Conservation (phyloP, 1,140 invertebrate genomes). For the Acyrthosiphon pisum region DNA sequence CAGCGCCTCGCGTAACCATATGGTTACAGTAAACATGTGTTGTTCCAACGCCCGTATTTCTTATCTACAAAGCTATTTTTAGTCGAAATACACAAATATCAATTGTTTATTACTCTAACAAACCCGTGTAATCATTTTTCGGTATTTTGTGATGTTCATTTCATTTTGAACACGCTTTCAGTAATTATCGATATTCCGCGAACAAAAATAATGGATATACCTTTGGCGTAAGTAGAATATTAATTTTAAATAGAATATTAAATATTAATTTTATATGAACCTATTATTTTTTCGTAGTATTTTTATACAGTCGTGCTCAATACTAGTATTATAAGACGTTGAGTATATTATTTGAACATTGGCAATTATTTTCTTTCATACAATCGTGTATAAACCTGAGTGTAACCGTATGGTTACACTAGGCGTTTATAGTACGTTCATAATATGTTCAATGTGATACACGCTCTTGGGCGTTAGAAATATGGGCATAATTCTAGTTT, state of each 20-base stretch:
- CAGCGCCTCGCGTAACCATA: too few relatives aligned
- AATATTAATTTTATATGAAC: too few relatives aligned
- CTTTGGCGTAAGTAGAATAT: neutral
- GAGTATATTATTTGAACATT: too few relatives aligned
- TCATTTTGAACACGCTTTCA: neutral
- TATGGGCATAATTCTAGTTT: too few relatives aligned
- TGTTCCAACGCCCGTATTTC: neutral
- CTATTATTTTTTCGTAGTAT: neutral
- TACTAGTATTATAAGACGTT: neutral
- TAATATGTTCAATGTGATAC: too few relatives aligned
- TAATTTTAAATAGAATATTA: too few relatives aligned
- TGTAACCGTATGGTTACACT: too few relatives aligned
- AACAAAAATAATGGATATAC: slow-evolving; percentile 6
- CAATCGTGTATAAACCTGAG: too few relatives aligned
- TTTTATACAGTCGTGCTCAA: neutral
- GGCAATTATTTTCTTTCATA: too few relatives aligned
- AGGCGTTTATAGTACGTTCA: too few relatives aligned
- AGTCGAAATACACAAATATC: neutral
- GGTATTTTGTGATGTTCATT: neutral
- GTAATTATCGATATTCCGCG: neutral
- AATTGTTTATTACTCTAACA: neutral
- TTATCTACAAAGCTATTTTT: neutral
- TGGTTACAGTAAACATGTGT: neutral
- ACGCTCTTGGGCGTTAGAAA: neutral
- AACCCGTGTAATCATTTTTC: neutral